Evolutionary conservation across 2,113 vertebrate genomes (phyloP).

Genomic region (Burhinus oedicnemus): DNA sequence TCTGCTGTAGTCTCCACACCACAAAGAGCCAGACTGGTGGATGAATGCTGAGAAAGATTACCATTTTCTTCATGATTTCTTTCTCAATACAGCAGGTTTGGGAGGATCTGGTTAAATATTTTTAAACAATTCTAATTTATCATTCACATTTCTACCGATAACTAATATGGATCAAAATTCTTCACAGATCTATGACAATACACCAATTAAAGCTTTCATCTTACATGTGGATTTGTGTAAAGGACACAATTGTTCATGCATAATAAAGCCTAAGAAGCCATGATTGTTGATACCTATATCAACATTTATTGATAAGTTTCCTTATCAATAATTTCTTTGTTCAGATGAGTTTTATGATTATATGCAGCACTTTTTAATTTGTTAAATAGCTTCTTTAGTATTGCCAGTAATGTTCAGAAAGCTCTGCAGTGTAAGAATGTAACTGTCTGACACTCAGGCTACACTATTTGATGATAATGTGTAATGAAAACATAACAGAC

Average conservation of each 20-base stretch:
- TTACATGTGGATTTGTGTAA: background rate
- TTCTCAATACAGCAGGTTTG: background rate
- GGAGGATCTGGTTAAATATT: background rate
- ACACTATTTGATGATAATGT: background rate
- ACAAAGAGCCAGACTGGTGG: background rate
- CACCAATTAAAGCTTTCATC: background rate
- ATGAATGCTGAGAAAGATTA: background rate
- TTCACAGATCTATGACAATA: background rate
- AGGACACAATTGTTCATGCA: background rate
- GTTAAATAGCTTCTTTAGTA: background rate
- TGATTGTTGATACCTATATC: background rate
- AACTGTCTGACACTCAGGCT: background rate
- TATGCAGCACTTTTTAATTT: background rate
- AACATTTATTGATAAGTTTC: background rate
- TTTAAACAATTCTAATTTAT: background rate
- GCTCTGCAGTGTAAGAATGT: background rate
- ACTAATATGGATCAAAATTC: background rate
- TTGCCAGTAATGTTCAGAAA: background rate
- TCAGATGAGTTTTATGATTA: background rate
- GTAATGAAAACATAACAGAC: background rate
- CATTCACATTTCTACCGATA: background rate
- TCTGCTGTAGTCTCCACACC: background rate
- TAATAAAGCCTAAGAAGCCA: background rate
- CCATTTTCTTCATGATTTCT: background rate
- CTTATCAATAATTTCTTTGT: background rate